A percentile compares a stretch with the other conserved stretches of the same genome.
Conservation (phyloP, 2,888 invertebrate genomes). For the Sesia apiformis region DNA sequence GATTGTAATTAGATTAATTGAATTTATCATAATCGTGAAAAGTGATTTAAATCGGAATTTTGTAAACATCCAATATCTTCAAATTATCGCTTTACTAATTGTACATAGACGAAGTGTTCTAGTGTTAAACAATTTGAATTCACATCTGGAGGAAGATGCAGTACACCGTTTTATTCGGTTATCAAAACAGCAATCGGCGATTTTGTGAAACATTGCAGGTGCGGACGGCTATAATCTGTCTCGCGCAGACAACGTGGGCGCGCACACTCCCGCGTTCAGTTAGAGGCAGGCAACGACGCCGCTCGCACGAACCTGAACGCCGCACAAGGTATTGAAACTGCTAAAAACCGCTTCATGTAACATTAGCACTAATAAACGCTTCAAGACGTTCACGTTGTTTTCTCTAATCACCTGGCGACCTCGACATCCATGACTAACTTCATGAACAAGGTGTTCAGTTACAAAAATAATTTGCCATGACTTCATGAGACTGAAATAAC, state of each 20-base stretch:
- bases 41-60: too few species aligned
- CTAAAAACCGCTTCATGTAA: conserved; percentile 51
- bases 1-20: too few species aligned
- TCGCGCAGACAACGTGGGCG: conserved; percentile 37
- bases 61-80: too few species aligned
- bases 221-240: conserved; percentile 24
- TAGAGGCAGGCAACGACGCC: conserved; percentile 63
- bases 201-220: conserved; percentile 57
- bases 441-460: conserved; percentile 50
- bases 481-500: conserved; percentile 65
- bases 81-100: too few species aligned
- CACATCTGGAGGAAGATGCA: too few species aligned
- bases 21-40: too few species aligned
- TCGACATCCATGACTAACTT: conserved; percentile 58
- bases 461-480: conserved; percentile 63
- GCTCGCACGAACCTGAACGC: conserved; percentile 70
- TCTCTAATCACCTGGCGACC: conserved; percentile 52
- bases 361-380: conserved; percentile 64
- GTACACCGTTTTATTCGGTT: too few species aligned
- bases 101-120: too few species aligned
- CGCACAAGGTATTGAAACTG: conserved; percentile 59
- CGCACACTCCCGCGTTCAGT: conserved; percentile 43
- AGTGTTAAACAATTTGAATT: too few species aligned
- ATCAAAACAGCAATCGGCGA: conserved; percentile 7
- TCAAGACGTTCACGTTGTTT: conserved; percentile 33